Conservation (phyloP, 92 coral and sea anemone species). For the Porites divaricata region DNA sequence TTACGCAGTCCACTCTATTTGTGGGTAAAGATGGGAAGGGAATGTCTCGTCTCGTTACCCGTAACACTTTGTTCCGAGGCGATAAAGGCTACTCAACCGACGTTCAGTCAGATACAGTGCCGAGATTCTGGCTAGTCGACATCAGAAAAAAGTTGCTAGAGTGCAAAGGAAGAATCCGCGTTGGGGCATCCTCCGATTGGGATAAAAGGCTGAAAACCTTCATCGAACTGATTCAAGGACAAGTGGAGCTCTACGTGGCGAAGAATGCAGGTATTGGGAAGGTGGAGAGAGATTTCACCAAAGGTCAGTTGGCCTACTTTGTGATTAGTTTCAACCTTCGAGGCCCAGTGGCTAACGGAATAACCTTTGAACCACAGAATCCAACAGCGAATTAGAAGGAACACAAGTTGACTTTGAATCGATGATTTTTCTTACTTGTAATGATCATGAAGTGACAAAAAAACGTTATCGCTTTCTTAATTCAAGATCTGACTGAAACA, state of each 20-base stretch:
- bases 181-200: slow-evolving; percentile 43
- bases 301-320: slow-evolving; percentile 82
- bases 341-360: slow-evolving; percentile 91
- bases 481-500: too few relatives aligned
- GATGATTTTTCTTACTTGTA: too few relatives aligned
- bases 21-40: slow-evolving; percentile 77
- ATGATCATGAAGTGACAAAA: too few relatives aligned
- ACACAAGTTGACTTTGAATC: not conserved
- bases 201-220: slow-evolving; percentile 43
- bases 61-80: slow-evolving; percentile 61
- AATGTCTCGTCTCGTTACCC: slow-evolving; percentile 80
- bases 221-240: slow-evolving; percentile 83
- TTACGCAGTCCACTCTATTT: slow-evolving; percentile 60
- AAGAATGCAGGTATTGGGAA: slow-evolving; percentile 83
- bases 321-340: slow-evolving; percentile 85
- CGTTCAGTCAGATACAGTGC: slow-evolving; percentile 46
- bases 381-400: not conserved
- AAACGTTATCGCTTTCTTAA: too few relatives aligned
- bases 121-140: slow-evolving; percentile 62
- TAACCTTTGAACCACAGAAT: slow-evolving; percentile 65
- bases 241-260: slow-evolving; percentile 84
- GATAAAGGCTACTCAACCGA: slow-evolving; percentile 64
- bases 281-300: slow-evolving; percentile 68
- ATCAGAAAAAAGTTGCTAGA: slow-evolving; percentile 77
- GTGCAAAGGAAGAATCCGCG: slow-evolving; percentile 78